Evolutionary conservation across 2,888 invertebrate genomes (phyloP).

Genomic region (Ceraclea dissimilis): DNA sequence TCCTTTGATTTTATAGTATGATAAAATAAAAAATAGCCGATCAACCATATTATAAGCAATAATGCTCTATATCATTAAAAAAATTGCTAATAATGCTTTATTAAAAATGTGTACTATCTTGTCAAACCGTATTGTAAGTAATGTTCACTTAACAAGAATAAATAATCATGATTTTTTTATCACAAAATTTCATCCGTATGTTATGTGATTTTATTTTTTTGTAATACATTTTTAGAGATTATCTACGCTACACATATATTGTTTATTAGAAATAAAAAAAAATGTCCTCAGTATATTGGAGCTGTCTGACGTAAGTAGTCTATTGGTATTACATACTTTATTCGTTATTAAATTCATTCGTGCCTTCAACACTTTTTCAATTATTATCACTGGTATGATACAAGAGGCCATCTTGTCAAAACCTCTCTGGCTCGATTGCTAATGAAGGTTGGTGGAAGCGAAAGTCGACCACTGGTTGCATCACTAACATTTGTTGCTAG

Average conservation of each 20-base stretch:
- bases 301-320: not conserved
- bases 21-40: too few species aligned
- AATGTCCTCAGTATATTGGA: not conserved
- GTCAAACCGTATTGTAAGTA: too few species aligned
- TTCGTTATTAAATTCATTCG: not conserved
- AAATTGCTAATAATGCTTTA: too few species aligned
- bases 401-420: conserved; percentile 22
- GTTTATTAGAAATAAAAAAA: not conserved
- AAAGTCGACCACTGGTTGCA: conserved; percentile 24
- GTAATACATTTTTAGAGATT: not conserved
- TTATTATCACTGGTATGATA: conserved; percentile 6
- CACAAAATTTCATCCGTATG: too few species aligned
- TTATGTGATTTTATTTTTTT: too few species aligned
- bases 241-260: not conserved
- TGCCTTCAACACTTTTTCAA: not conserved
- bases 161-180: too few species aligned
- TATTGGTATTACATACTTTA: not conserved
- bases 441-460: conserved; percentile 21
- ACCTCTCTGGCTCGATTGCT: conserved; percentile 21
- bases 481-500: conserved; percentile 21
- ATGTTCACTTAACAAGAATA: too few species aligned
- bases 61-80: too few species aligned
- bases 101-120: too few species aligned
- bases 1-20: too few species aligned
- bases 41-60: too few species aligned